These are phyloP conservation scores for Neuroterus valhalla DNA, from an alignment of 1,140 invertebrate genomes.

Conservation along the genomic window DNA sequence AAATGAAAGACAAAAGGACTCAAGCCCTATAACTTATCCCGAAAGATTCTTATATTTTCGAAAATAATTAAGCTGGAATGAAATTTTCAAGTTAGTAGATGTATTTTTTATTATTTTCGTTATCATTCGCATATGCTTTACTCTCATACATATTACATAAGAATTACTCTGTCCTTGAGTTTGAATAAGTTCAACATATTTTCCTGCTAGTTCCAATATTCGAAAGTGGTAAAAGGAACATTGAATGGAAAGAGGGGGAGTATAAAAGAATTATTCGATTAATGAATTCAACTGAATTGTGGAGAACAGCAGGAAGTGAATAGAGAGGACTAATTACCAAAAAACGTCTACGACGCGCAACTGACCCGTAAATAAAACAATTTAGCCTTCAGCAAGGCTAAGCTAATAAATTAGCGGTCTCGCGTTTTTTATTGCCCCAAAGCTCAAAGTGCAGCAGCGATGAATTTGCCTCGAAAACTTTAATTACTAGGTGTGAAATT, in stretches of 20 bases:
- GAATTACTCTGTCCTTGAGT: no score
- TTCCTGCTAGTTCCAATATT: no score
- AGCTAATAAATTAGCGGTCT: conserved; percentile 18
- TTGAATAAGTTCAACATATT: no score
- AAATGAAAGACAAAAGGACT: no score
- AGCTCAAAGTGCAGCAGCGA: background rate
- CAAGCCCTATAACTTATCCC: no score
- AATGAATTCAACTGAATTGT: conserved; percentile 4
- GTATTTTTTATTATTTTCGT: no score
- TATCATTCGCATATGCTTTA: no score
- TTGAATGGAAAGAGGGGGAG: background rate
- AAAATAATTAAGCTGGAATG: no score
- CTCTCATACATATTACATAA: no score
- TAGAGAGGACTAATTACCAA: conserved; percentile 8
- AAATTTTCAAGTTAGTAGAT: no score
- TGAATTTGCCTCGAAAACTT: background rate
- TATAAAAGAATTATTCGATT: background rate
- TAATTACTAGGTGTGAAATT: background rate
- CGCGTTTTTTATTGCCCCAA: background rate
- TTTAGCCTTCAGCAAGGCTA: conserved; percentile 8
- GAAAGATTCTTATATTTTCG: no score
- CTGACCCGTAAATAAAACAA: conserved; percentile 9
- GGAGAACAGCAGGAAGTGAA: background rate
- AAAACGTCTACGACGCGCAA: background rate
- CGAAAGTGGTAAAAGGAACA: no score